Evolutionary conservation across 2,113 vertebrate genomes (phyloP).

Genomic region (Spea multiplicata): DNA sequence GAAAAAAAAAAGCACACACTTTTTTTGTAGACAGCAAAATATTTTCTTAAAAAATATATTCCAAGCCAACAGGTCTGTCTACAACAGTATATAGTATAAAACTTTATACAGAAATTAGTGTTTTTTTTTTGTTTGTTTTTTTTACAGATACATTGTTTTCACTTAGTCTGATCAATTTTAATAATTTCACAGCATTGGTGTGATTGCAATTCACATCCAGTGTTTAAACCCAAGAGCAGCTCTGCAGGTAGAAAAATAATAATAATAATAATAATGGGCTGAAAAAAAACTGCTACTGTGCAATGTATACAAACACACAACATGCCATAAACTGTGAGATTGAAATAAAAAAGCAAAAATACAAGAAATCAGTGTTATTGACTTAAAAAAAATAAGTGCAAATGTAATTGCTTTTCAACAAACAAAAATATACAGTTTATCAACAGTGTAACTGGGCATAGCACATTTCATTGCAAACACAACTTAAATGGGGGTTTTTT

Average conservation of each 20-base stretch:
- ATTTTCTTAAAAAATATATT: conserved; percentile 71
- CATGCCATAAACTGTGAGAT: conserved; percentile 22
- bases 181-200: conserved; percentile 68
- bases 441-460: conserved; percentile 50
- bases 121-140: conserved; percentile 33
- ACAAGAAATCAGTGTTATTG: conserved; percentile 31
- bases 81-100: conserved; percentile 67
- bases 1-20: conserved; percentile 15
- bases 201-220: conserved; percentile 64
- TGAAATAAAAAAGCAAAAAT: conserved; percentile 9
- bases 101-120: conserved; percentile 59
- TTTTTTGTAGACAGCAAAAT: conserved; percentile 48
- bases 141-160: conserved; percentile 57
- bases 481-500: not conserved
- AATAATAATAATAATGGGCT: conserved; percentile 19
- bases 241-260: conserved; percentile 19
- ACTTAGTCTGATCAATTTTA: conserved; percentile 54
- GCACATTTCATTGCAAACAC: conserved; percentile 13
- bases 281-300: conserved; percentile 36
- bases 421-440: conserved; percentile 54
- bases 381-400: conserved; percentile 67
- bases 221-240: conserved; percentile 58
- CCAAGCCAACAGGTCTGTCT: conserved; percentile 69
- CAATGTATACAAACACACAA: conserved; percentile 35
- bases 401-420: conserved; percentile 59